A percentile compares a stretch with the other conserved stretches of the same genome.
These are phyloP conservation scores for Lepilemur ruficaudatus DNA, from an alignment of 2,797 vertebrate species.

Conservation along the genomic window DNA sequence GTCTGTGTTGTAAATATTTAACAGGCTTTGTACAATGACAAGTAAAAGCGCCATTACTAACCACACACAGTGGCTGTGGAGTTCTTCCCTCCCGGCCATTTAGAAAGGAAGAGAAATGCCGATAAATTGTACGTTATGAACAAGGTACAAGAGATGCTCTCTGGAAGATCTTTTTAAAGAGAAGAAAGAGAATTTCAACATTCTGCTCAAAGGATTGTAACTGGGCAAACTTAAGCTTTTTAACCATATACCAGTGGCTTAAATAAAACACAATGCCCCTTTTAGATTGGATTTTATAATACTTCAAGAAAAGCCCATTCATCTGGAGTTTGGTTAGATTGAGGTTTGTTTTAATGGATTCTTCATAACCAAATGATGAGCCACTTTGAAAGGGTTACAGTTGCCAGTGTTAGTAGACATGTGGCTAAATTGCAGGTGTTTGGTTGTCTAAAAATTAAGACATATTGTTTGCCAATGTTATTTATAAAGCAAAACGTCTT, in stretches of 20 bases:
- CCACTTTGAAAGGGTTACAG: conserved; percentile 78
- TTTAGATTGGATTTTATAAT: conserved; percentile 80
- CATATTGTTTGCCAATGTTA: conserved; percentile 74
- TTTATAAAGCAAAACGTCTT: conserved; percentile 64
- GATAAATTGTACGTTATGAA: conserved; percentile 69
- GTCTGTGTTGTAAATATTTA: conserved; percentile 81
- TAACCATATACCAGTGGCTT: conserved; percentile 76
- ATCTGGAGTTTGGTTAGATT: conserved; percentile 68
- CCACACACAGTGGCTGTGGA: conserved; percentile 61
- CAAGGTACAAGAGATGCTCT: conserved; percentile 50
- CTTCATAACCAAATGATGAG: conserved; percentile 83
- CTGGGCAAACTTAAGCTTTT: conserved; percentile 40
- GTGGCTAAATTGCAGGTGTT: conserved; percentile 72
- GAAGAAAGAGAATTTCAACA: conserved; percentile 37
- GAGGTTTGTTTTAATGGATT: conserved; percentile 77
- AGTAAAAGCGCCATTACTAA: conserved; percentile 75
- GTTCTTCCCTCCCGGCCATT: conserved; percentile 67
- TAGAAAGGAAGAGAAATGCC: conserved; percentile 63
- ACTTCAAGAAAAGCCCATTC: conserved; percentile 77
- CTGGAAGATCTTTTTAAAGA: conserved; percentile 52
- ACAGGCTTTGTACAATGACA: conserved; percentile 77
- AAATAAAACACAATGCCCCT: conserved; percentile 78
- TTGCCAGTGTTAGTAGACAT: conserved; percentile 80
- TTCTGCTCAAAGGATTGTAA: conserved; percentile 48
- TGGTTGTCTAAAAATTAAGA: conserved; percentile 78